A percentile compares a stretch with the other conserved stretches of the same genome.
Evolutionary conservation across 2,888 invertebrate species (phyloP).

Genomic region (Drosophila nigritarsus): DNA sequence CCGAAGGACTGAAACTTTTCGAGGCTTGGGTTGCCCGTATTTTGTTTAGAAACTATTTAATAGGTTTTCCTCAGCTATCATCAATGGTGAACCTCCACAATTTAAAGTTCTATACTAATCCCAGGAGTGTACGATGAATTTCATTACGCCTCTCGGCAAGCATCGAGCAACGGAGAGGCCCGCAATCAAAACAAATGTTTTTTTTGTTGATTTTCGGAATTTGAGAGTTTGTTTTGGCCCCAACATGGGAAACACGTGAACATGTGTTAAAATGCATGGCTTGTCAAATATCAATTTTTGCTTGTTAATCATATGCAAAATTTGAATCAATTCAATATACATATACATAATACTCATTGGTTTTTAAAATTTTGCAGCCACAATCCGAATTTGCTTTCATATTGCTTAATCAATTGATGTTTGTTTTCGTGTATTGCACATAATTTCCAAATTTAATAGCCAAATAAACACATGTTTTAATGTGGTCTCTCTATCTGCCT

Average conservation of each 20-base stretch:
- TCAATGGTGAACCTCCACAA: slow-evolving; percentile 34
- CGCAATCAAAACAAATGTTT: slow-evolving; percentile 46
- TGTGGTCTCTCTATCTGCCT: background rate
- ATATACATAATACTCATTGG: background rate
- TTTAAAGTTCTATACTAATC: slow-evolving; percentile 53
- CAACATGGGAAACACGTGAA: slow-evolving; percentile 5
- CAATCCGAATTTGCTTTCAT: background rate
- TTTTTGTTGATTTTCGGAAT: slow-evolving; percentile 19
- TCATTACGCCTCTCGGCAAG: slow-evolving; percentile 52
- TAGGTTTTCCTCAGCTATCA: slow-evolving; percentile 50
- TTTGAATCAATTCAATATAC: background rate
- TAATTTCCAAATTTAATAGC: slow-evolving; percentile 16
- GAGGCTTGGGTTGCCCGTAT: slow-evolving; percentile 28
- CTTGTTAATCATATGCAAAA: slow-evolving; percentile 8
- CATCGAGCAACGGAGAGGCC: slow-evolving; percentile 22
- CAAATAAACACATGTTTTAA: slow-evolving; percentile 5
- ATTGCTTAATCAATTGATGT: slow-evolving; percentile 9
- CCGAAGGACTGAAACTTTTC: slow-evolving; percentile 27
- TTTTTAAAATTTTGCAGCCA: background rate
- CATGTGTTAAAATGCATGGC: background rate
- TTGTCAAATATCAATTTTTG: background rate
- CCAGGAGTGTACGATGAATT: slow-evolving; percentile 57
- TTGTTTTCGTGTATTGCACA: slow-evolving; percentile 19
- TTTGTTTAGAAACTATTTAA: slow-evolving; percentile 67
- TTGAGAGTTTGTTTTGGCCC: background rate